phyloP scores from a whole-genome alignment of 30 jellyfish, hydroid and myxozoan species.

The Pseudorhiza aurosa region DNA sequence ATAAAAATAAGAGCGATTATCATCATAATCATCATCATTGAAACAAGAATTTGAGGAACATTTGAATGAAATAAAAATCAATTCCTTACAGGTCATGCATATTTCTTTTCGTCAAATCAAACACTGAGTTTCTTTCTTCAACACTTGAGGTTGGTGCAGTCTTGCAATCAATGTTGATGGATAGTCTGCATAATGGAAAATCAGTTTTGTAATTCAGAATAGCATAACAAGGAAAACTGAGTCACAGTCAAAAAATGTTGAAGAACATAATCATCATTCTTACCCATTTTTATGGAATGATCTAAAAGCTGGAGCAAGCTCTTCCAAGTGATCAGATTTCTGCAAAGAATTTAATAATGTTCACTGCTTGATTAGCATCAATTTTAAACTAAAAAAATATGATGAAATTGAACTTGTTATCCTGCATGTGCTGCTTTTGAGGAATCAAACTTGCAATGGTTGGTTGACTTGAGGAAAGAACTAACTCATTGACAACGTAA shows the following conservation, averaged over 20 bases:
- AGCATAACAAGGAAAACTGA: background rate
- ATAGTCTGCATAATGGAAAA: conserved; percentile 18
- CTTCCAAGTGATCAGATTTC: conserved; percentile 37
- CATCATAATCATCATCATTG: too few relatives aligned
- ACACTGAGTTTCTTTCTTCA: conserved; percentile 59
- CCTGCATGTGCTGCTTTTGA: too few relatives aligned
- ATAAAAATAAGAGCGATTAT: too few relatives aligned
- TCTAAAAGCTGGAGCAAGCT: conserved; percentile 54
- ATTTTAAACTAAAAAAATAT: too few relatives aligned
- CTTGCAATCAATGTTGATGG: conserved; percentile 46
- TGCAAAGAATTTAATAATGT: background rate
- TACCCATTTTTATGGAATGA: conserved; percentile 71
- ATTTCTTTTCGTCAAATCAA: conserved; percentile 61
- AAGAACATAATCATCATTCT: background rate
- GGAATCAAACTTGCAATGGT: too few relatives aligned
- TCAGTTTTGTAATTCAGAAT: background rate
- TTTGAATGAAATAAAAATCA: too few relatives aligned
- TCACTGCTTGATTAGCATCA: too few relatives aligned
- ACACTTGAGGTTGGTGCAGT: conserved; percentile 34
- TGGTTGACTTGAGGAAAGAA: too few relatives aligned
- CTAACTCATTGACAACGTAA: too few relatives aligned
- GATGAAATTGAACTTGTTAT: too few relatives aligned
- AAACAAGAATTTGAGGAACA: too few relatives aligned
- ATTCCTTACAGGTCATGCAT: conserved; percentile 78
- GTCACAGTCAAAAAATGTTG: background rate